Percentiles rank a stretch among this genome's conserved stretches.
phyloP scores from a whole-genome alignment of 92 coral and sea anemone species.

The Galaxea fascicularis region DNA sequence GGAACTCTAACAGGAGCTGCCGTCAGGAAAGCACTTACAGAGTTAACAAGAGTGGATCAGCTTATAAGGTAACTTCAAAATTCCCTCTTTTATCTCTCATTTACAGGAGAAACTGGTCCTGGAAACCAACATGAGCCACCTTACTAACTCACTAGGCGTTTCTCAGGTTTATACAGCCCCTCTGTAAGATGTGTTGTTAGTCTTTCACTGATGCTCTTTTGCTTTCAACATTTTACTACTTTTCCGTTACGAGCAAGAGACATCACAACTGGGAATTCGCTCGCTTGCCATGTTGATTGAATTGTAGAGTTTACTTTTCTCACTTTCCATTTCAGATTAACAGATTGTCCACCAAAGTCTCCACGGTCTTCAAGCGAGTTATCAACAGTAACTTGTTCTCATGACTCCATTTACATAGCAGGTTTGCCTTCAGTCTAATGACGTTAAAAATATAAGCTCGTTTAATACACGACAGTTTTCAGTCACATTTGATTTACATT shows the following conservation, averaged over 20 bases:
- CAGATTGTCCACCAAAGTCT: conserved; percentile 52
- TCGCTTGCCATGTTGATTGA: too few species aligned
- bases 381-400: conserved; percentile 66
- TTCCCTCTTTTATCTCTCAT: too few species aligned
- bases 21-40: conserved; percentile 72
- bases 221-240: too few species aligned
- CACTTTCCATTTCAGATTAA: conserved; percentile 10
- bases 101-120: too few species aligned
- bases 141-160: too few species aligned
- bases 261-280: too few species aligned
- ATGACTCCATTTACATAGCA: conserved; percentile 78
- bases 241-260: too few species aligned
- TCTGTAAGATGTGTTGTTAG: too few species aligned
- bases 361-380: neutral
- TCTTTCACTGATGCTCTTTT: too few species aligned
- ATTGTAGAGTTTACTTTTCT: neutral
- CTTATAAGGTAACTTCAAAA: conserved; percentile 76
- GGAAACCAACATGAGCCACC: too few species aligned
- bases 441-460: neutral
- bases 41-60: conserved; percentile 62
- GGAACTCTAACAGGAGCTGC: conserved; percentile 58
- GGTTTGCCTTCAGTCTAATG: conserved; percentile 54
- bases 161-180: too few species aligned
- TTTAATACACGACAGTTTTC: too few species aligned
- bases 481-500: neutral